A percentile compares a stretch with the other conserved stretches of the same genome.
Evolutionary conservation across 2,113 vertebrate genomes (phyloP).

Genomic region (Crotalus viridis): DNA sequence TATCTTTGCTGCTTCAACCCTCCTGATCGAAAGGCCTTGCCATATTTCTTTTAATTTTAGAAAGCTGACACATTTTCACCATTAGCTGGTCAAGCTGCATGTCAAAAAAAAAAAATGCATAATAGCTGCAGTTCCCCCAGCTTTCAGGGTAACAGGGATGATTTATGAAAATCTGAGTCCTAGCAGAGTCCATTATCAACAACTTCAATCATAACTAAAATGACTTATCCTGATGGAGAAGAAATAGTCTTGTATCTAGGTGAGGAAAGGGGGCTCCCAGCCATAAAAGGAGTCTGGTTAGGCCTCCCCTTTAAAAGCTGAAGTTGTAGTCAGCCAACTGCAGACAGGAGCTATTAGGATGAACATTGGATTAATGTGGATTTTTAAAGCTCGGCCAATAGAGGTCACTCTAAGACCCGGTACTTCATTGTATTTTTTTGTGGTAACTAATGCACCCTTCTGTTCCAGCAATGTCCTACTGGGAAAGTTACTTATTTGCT

Average conservation of each 20-base stretch:
- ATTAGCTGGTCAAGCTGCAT: slow-evolving; percentile 7
- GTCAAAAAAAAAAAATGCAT: not conserved
- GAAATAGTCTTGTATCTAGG: not conserved
- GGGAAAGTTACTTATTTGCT: not conserved
- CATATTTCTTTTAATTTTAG: slow-evolving; percentile 41
- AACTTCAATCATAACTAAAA: slow-evolving; percentile 12
- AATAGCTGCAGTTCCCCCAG: not conserved
- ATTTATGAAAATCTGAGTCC: slow-evolving; percentile 18
- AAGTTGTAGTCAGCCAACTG: not conserved
- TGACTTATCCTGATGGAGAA: not conserved
- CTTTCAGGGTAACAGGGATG: not conserved
- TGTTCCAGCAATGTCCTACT: not conserved
- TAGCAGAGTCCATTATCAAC: not conserved
- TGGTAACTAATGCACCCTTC: not conserved
- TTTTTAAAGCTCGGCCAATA: slow-evolving; percentile 53
- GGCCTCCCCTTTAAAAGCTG: not conserved
- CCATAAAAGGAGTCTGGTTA: not conserved
- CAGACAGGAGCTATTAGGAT: not conserved
- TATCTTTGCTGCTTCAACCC: slow-evolving; percentile 22
- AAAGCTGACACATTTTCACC: slow-evolving; percentile 29
- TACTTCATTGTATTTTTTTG: not conserved
- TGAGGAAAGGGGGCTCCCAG: fast-evolving
- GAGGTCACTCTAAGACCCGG: slow-evolving; percentile 62
- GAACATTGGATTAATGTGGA: not conserved
- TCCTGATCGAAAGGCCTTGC: slow-evolving; percentile 30